Conservation (phyloP, 1,140 invertebrate genomes). For the Pentalonia nigronervosa region DNA sequence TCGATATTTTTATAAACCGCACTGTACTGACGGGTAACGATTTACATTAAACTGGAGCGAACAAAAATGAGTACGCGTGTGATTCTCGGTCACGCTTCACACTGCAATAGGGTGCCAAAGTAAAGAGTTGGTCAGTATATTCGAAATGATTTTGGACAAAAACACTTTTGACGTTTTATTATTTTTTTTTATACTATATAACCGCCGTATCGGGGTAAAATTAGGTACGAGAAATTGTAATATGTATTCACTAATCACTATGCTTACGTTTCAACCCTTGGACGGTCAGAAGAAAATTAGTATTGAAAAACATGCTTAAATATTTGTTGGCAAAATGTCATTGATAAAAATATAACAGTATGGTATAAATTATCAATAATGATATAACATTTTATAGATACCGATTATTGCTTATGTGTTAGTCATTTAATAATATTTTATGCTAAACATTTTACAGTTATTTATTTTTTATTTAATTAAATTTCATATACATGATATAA, state of each 20-base stretch:
- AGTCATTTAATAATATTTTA: not conserved
- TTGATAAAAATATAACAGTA: not conserved
- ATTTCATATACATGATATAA: too few species aligned
- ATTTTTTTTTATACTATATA: not conserved
- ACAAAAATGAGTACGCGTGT: too few species aligned
- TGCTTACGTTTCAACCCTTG: not conserved
- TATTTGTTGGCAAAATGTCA: not conserved
- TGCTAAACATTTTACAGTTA: not conserved
- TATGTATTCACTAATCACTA: not conserved
- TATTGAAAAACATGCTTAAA: not conserved
- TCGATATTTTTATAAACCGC: not conserved
- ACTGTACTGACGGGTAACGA: not conserved
- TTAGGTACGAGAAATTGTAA: not conserved
- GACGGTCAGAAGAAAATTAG: not conserved
- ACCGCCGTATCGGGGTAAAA: not conserved
- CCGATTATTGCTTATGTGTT: not conserved
- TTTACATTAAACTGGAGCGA: too few species aligned
- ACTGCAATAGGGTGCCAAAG: too few species aligned
- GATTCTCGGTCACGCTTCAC: too few species aligned
- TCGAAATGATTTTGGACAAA: too few species aligned
- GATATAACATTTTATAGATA: too few species aligned
- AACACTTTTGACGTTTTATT: too few species aligned
- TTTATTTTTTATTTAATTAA: too few species aligned
- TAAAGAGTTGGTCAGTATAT: too few species aligned
- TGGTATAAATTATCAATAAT: too few species aligned